Evolutionary conservation across 2,888 invertebrate species (phyloP).

Genomic region (Macrophya alboannulata): DNA sequence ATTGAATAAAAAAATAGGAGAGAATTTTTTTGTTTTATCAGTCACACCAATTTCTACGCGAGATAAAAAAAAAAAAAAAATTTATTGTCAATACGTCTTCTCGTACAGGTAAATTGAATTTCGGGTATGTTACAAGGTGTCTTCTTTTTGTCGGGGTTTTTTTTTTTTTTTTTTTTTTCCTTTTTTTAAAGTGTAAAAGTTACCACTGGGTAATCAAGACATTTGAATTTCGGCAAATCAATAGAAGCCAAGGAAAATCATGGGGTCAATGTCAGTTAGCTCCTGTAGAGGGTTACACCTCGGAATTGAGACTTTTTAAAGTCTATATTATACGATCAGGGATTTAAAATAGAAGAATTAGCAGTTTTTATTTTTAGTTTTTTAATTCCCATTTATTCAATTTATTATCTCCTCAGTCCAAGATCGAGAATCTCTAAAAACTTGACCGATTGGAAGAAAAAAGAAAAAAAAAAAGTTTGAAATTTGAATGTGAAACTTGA

Average conservation of each 20-base stretch:
- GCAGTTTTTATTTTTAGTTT: background rate
- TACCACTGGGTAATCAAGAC: constrained; percentile 11
- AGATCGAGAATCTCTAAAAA: too few relatives aligned
- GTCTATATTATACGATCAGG: constrained; percentile 6
- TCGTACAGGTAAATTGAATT: background rate
- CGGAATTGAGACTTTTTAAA: constrained; percentile 3
- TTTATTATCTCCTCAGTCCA: background rate
- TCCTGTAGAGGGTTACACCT: constrained; percentile 17
- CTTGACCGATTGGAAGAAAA: too few relatives aligned
- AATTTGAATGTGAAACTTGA: too few relatives aligned
- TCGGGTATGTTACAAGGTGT: background rate
- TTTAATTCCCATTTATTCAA: background rate
- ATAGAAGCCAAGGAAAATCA: constrained; percentile 53
- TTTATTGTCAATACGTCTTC: too few relatives aligned
- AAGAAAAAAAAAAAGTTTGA: too few relatives aligned
- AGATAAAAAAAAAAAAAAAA: background rate
- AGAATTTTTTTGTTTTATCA: too few relatives aligned
- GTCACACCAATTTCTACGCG: background rate
- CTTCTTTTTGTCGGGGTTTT: background rate
- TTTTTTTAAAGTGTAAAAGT: background rate
- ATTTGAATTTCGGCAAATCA: constrained; percentile 52
- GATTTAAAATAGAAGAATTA: background rate
- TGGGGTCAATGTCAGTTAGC: constrained; percentile 50
- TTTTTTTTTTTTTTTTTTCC: background rate
- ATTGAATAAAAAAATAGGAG: too few relatives aligned